A percentile compares a stretch with the other conserved stretches of the same genome.
phyloP scores from a whole-genome alignment of 2,888 invertebrate species.

The Bruchidius siliquastri region DNA sequence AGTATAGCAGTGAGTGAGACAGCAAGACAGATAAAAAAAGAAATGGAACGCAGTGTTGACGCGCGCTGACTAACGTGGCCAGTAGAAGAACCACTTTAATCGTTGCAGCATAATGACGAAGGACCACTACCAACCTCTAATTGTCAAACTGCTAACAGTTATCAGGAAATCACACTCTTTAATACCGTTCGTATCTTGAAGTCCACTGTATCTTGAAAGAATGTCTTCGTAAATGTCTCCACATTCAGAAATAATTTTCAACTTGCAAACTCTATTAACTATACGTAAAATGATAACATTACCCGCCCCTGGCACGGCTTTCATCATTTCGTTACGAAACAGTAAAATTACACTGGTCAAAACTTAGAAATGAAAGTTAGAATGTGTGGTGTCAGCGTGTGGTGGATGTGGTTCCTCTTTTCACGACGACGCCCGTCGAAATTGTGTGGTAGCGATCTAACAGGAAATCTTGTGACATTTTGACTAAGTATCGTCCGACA shows the following conservation, averaged over 20 bases:
- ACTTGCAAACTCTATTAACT: not conserved
- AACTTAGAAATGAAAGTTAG: slow-evolving; percentile 31
- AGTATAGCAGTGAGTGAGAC: no score
- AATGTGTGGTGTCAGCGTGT: slow-evolving; percentile 9
- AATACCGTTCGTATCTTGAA: not conserved
- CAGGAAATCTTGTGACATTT: slow-evolving; percentile 32
- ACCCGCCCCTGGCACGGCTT: not conserved
- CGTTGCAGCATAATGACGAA: no score
- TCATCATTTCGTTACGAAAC: slow-evolving; percentile 19
- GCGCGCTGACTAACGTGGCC: no score
- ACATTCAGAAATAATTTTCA: not conserved
- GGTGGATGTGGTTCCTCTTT: slow-evolving; percentile 7
- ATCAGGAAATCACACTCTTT: no score
- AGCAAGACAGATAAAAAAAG: no score
- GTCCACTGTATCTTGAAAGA: not conserved
- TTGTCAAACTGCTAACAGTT: no score
- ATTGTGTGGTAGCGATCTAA: slow-evolving; percentile 18
- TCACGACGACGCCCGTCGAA: not conserved
- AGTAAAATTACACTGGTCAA: slow-evolving; percentile 38
- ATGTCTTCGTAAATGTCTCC: not conserved
- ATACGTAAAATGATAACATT: not conserved
- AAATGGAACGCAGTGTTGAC: no score
- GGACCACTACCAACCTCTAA: no score
- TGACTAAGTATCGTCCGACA: slow-evolving; percentile 78
- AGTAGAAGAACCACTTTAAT: no score